Conservation (phyloP, 2,113 vertebrate species). For the Brienomyrus longianalis region DNA sequence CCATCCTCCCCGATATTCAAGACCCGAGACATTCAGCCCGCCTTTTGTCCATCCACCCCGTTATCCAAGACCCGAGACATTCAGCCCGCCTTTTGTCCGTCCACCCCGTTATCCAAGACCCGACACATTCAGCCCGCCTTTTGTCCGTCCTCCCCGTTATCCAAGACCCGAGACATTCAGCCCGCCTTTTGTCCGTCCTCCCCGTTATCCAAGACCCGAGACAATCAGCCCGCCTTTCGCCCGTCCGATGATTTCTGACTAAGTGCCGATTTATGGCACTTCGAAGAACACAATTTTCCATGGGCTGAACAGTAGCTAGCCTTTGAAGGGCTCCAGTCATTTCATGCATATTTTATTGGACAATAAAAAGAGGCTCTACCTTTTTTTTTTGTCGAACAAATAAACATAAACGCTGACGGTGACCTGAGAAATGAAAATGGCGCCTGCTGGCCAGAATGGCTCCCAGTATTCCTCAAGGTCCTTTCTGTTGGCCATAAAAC, state of each 20-base stretch:
- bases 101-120: background rate
- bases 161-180: no score
- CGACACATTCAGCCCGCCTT: background rate
- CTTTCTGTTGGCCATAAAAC: background rate
- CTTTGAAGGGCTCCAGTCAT: background rate
- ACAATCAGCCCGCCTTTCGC: background rate
- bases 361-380: background rate
- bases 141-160: no score
- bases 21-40: background rate
- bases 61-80: no score
- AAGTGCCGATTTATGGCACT: background rate
- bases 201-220: background rate
- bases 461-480: background rate
- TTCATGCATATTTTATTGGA: conserved; percentile 16
- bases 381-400: background rate
- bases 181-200: background rate
- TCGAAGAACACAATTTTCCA: background rate
- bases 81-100: background rate
- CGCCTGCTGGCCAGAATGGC: background rate
- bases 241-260: background rate
- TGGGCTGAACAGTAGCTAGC: background rate
- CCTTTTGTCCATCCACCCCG: no score
- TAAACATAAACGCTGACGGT: background rate
- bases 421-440: background rate
- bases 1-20: background rate